phyloP scores from a whole-genome alignment of 2,113 vertebrate species.

The Sinocyclocheilus rhinocerous region DNA sequence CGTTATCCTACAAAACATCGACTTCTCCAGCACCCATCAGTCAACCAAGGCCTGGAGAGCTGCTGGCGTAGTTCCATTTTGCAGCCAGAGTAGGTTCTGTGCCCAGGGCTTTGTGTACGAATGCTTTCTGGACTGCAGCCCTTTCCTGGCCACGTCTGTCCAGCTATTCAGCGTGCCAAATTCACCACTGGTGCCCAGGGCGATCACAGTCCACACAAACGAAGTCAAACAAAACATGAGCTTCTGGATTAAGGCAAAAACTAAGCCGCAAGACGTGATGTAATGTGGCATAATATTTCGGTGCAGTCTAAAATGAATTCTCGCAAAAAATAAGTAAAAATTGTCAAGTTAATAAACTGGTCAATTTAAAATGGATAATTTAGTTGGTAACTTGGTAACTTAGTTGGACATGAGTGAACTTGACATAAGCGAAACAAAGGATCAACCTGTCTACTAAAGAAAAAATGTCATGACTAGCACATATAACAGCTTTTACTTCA shows the following conservation, averaged over 20 bases:
- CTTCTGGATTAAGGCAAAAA: neutral
- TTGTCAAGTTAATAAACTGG: neutral
- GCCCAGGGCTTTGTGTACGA: slow-evolving; percentile 45
- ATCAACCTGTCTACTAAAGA: neutral
- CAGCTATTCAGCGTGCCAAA: slow-evolving; percentile 26
- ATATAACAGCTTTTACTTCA: neutral
- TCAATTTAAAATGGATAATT: neutral
- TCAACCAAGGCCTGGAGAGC: slow-evolving; percentile 15
- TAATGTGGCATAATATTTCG: neutral
- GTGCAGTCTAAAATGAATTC: neutral
- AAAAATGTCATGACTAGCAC: neutral
- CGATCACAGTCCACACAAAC: neutral
- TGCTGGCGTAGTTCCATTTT: slow-evolving; percentile 33
- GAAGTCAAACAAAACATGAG: slow-evolving; percentile 30
- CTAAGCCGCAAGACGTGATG: neutral
- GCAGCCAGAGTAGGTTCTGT: slow-evolving; percentile 8
- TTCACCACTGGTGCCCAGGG: slow-evolving; percentile 16
- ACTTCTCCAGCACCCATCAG: slow-evolving; percentile 39
- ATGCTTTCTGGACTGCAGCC: slow-evolving; percentile 45
- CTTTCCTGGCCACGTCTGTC: slow-evolving; percentile 45
- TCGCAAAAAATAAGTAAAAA: neutral
- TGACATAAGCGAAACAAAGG: neutral
- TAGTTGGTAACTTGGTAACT: neutral
- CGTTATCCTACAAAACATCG: slow-evolving; percentile 12
- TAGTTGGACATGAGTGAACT: too few species aligned